Evolutionary conservation across 2,888 invertebrate species (phyloP).

Genomic region (Lottia scabra): DNA sequence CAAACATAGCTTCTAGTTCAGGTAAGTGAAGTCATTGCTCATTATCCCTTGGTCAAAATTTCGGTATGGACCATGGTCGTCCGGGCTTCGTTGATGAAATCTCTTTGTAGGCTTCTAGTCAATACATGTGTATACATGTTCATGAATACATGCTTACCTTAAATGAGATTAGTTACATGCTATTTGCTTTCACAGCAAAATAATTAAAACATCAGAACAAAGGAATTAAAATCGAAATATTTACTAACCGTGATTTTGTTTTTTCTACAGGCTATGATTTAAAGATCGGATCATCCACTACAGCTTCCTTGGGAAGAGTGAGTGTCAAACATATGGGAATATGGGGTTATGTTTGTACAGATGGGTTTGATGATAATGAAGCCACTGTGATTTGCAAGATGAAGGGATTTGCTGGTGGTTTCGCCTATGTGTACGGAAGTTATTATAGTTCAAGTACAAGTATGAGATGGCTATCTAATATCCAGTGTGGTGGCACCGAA

Average conservation of each 20-base stretch:
- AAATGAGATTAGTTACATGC: not conserved
- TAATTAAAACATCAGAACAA: too few species aligned
- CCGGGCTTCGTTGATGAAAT: not conserved
- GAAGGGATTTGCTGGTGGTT: constrained; percentile 45
- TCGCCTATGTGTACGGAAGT: constrained; percentile 32
- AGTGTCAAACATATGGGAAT: constrained; percentile 45
- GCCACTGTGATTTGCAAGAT: constrained; percentile 52
- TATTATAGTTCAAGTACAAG: not conserved
- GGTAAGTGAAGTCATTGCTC: constrained; percentile 29
- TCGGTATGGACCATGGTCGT: not conserved
- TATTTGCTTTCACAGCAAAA: too few species aligned
- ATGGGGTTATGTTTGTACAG: constrained; percentile 47
- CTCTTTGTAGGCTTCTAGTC: not conserved
- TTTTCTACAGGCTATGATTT: not conserved
- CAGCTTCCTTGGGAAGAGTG: constrained; percentile 34
- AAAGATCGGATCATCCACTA: not conserved
- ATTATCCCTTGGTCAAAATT: too few species aligned
- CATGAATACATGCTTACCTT: too few species aligned
- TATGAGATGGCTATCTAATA: constrained; percentile 18
- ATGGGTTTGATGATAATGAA: constrained; percentile 50
- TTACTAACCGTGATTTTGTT: not conserved
- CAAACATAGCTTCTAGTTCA: constrained; percentile 43
- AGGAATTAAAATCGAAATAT: not conserved
- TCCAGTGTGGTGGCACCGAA: constrained; percentile 17
- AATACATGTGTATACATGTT: too few species aligned